Percentiles rank a stretch among this genome's conserved stretches.
Evolutionary conservation across 2,797 vertebrate species (phyloP).

Genomic region (Enteromius unitaeniatus): DNA sequence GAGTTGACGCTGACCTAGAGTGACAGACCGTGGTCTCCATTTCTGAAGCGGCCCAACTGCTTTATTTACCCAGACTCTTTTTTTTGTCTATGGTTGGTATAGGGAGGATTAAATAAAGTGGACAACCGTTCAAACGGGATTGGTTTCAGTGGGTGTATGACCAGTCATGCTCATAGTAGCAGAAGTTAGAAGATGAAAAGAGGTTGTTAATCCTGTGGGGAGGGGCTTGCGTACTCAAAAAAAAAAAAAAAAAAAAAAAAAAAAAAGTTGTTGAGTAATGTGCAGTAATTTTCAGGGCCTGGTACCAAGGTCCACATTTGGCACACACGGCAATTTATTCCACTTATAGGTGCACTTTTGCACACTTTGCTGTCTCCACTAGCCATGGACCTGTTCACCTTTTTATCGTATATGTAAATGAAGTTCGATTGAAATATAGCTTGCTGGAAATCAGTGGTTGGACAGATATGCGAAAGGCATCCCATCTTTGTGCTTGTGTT

Average conservation of each 20-base stretch:
- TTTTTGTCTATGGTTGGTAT: slow-evolving; percentile 33
- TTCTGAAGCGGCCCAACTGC: slow-evolving; percentile 21
- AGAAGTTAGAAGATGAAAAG: slow-evolving; percentile 50
- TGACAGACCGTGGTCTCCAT: slow-evolving; percentile 44
- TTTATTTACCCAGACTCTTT: slow-evolving; percentile 39
- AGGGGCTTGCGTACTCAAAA: slow-evolving; percentile 27
- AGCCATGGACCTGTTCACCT: slow-evolving; percentile 34
- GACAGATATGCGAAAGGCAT: slow-evolving; percentile 42
- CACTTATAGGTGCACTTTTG: slow-evolving; percentile 27
- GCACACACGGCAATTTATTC: slow-evolving; percentile 54
- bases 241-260: slow-evolving; percentile 13
- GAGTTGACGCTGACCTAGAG: slow-evolving; percentile 45
- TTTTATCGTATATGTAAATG: slow-evolving; percentile 33
- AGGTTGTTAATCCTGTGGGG: slow-evolving; percentile 54
- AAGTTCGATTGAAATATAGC: slow-evolving; percentile 30
- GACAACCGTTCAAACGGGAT: slow-evolving; percentile 60
- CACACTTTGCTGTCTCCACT: neutral
- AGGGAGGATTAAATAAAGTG: slow-evolving; percentile 44
- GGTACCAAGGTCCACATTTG: slow-evolving; percentile 61
- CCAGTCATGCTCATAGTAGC: slow-evolving; percentile 56
- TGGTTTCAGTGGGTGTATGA: slow-evolving; percentile 59
- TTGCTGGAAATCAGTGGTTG: slow-evolving; percentile 31
- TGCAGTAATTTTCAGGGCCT: slow-evolving; percentile 60
- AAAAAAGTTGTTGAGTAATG: slow-evolving; percentile 53
- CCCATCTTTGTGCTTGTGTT: slow-evolving; percentile 50